phyloP scores from a whole-genome alignment of 2,888 invertebrate genomes.

The Galerucella pusilla region DNA sequence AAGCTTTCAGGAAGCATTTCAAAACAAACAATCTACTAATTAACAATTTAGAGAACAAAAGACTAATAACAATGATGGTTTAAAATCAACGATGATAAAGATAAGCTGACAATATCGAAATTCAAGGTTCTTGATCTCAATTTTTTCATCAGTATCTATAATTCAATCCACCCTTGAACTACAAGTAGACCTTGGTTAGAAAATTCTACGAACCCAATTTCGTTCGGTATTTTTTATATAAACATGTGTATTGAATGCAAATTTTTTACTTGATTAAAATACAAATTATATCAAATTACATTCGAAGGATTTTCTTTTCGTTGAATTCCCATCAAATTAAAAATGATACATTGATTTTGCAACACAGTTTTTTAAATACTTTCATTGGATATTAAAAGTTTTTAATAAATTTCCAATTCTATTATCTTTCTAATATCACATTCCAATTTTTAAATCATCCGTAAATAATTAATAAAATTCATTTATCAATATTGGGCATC shows the following conservation, averaged over 20 bases:
- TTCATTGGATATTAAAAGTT: too few relatives aligned
- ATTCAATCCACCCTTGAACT: slow-evolving; percentile 1
- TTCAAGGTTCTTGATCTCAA: neutral
- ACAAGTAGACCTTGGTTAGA: slow-evolving; percentile 4
- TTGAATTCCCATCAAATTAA: too few relatives aligned
- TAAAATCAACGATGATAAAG: neutral
- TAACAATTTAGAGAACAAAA: neutral
- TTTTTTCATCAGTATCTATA: neutral
- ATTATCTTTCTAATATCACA: neutral
- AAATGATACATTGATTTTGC: too few relatives aligned
- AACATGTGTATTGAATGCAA: neutral
- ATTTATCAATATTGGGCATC: neutral
- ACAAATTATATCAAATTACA: neutral
- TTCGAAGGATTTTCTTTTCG: neutral
- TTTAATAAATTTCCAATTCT: too few relatives aligned
- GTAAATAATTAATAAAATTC: neutral
- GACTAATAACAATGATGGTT: neutral
- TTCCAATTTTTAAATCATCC: neutral
- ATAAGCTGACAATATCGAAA: neutral
- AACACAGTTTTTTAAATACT: too few relatives aligned
- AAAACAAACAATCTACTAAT: neutral
- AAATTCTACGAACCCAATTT: neutral
- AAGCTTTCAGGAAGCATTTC: too few relatives aligned
- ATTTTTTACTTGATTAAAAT: neutral
- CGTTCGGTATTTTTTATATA: neutral